phyloP scores from a whole-genome alignment of 2,888 invertebrate genomes.

The Dexiosoma caninum region DNA sequence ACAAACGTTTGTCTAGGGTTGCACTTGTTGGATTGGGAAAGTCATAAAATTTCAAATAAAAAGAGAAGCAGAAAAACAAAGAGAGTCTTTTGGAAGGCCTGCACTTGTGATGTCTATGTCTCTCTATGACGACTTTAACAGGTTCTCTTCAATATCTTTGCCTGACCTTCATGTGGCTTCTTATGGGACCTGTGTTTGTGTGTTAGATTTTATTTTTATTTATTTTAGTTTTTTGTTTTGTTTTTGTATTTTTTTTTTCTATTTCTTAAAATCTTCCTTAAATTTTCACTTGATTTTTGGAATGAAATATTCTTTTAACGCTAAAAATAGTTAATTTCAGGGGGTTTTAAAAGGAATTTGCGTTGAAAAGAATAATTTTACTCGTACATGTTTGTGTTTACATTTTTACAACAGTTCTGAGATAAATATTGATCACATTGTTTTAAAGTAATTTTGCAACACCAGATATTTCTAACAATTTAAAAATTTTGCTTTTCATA shows the following conservation, averaged over 20 bases:
- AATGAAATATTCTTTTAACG: neutral
- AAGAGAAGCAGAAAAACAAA: neutral
- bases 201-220: too few species aligned
- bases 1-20: constrained; percentile 1
- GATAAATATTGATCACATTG: neutral
- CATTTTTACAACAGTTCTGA: neutral
- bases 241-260: too few species aligned
- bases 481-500: too few species aligned
- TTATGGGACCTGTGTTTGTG: neutral
- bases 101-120: constrained; percentile 44
- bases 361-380: neutral
- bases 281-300: neutral
- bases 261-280: neutral
- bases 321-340: neutral
- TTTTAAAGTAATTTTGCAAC: too few species aligned
- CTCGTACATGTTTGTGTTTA: constrained; percentile 27
- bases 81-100: constrained; percentile 6
- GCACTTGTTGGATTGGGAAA: constrained; percentile 52
- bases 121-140: constrained; percentile 33
- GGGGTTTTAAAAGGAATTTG: neutral
- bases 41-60: neutral
- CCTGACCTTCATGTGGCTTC: constrained; percentile 21
- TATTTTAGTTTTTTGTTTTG: too few species aligned
- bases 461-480: too few species aligned
- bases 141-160: neutral